Percentiles rank a stretch among this genome's conserved stretches.
Conservation (phyloP, 2,888 invertebrate genomes). For the Litoditis marina region DNA sequence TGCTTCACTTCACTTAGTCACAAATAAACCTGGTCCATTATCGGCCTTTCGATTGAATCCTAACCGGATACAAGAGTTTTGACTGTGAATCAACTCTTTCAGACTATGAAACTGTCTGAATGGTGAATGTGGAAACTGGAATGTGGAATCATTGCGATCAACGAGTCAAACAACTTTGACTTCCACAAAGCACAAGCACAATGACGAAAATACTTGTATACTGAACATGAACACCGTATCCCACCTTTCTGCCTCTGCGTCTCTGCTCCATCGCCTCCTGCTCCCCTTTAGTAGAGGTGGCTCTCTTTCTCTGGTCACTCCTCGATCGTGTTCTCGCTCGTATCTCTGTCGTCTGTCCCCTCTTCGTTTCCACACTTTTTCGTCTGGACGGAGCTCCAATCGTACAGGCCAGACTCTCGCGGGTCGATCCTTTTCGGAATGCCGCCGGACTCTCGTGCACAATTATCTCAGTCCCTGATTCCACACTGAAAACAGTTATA, state of each 20-base stretch:
- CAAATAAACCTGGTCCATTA: no score
- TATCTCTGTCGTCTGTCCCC: conserved; percentile 1
- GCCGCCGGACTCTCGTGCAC: conserved; percentile 34
- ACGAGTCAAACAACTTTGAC: no score
- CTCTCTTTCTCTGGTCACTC: conserved; percentile 27
- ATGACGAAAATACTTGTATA: no score
- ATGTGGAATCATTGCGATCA: no score
- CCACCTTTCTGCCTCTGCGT: conserved; percentile 9
- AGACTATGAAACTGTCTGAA: no score
- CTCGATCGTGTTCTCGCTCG: conserved; percentile 24
- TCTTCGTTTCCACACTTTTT: conserved; percentile 17
- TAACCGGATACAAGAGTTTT: no score
- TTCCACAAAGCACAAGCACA: no score
- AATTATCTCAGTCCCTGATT: conserved; percentile 30
- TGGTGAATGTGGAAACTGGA: no score
- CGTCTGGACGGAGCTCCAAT: conserved; percentile 24
- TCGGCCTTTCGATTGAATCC: no score
- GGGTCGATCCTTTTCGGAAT: conserved; percentile 35
- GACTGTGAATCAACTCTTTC: no score
- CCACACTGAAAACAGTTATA: conserved; percentile 7
- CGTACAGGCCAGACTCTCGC: conserved; percentile 30
- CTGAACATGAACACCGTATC: no score
- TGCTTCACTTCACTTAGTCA: no score
- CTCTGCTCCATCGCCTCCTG: conserved; percentile 12
- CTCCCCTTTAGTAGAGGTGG: conserved; percentile 20